Conservation (phyloP, 1,140 invertebrate species). For the Diorhabda sublineata region DNA sequence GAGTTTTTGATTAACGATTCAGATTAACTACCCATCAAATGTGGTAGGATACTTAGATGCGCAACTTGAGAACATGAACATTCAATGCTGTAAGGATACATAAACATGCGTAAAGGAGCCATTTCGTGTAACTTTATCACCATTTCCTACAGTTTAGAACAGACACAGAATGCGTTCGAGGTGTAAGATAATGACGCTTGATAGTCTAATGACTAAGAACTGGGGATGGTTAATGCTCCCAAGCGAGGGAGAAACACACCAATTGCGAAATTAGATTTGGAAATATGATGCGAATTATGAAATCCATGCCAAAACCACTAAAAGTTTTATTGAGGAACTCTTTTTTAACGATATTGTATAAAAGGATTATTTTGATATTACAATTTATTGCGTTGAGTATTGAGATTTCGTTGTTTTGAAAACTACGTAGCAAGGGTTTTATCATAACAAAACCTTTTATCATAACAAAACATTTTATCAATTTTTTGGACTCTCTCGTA, state of each 20-base stretch:
- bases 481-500: too few species aligned
- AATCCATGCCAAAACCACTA: background rate
- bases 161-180: slow-evolving; percentile 35
- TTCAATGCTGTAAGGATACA: slow-evolving; percentile 38
- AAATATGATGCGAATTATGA: slow-evolving; percentile 33
- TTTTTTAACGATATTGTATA: too few species aligned
- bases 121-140: slow-evolving; percentile 43
- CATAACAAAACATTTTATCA: too few species aligned
- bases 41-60: slow-evolving; percentile 29
- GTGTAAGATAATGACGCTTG: slow-evolving; percentile 43
- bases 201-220: slow-evolving; percentile 36
- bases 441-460: too few species aligned
- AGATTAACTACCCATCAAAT: slow-evolving; percentile 21
- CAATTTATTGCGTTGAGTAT: too few species aligned
- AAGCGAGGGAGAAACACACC: slow-evolving; percentile 14
- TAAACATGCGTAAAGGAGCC: slow-evolving; percentile 43
- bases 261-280: slow-evolving; percentile 33
- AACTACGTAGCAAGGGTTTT: too few species aligned
- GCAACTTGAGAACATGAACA: slow-evolving; percentile 37
- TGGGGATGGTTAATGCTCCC: slow-evolving; percentile 17
- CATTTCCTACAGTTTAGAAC: slow-evolving; percentile 35
- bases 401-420: too few species aligned
- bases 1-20: slow-evolving; percentile 15
- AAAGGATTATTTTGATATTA: too few species aligned
- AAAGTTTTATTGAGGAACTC: background rate